Evolutionary conservation across 2,888 invertebrate genomes (phyloP).

Genomic region (Graphium colonna): DNA sequence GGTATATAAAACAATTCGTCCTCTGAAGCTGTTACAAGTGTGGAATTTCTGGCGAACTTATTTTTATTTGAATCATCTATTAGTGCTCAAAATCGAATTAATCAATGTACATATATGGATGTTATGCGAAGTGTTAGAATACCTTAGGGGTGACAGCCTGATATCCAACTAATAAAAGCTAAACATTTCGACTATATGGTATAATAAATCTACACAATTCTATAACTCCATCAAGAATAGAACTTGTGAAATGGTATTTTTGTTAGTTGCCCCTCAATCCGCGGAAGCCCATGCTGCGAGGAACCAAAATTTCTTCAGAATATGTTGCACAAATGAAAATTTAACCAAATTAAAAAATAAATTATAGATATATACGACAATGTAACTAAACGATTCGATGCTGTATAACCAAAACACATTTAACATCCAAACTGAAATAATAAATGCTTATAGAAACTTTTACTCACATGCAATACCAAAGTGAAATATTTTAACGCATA

Average conservation of each 20-base stretch:
- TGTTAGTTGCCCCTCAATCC: constrained; percentile 26
- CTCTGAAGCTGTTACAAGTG: constrained; percentile 1
- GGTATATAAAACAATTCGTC: background rate
- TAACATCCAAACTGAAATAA: background rate
- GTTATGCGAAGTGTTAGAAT: constrained; percentile 1
- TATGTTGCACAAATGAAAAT: constrained; percentile 23
- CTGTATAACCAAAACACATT: background rate
- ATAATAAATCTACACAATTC: background rate
- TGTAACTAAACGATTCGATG: background rate
- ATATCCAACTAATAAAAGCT: background rate
- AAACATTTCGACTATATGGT: background rate
- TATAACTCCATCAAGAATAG: background rate
- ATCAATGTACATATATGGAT: constrained; percentile 6
- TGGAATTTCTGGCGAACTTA: constrained; percentile 12
- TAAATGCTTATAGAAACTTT: background rate
- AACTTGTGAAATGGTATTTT: background rate
- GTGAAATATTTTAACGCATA: background rate
- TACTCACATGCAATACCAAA: background rate
- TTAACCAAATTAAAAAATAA: background rate
- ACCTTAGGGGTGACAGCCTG: background rate
- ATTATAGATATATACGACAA: background rate
- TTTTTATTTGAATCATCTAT: constrained; percentile 27
- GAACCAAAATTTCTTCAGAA: constrained; percentile 8
- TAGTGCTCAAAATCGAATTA: constrained; percentile 41
- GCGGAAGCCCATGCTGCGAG: constrained; percentile 57